These are phyloP conservation scores for Ptychochromis oligacanthus DNA, from an alignment of 2,113 vertebrate species.

Conservation along the genomic window DNA sequence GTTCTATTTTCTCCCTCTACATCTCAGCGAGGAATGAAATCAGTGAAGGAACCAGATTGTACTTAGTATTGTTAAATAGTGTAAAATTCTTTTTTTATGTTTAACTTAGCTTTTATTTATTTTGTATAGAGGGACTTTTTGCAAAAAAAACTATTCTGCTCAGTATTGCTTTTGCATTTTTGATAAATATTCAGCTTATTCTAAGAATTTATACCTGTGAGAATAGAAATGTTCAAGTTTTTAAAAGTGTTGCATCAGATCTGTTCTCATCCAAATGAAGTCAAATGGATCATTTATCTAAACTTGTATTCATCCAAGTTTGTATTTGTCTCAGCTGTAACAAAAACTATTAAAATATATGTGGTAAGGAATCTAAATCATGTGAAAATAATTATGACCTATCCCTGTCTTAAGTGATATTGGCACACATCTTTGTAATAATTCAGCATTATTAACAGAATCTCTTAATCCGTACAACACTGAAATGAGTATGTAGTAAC, in stretches of 20 bases:
- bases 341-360: constrained; percentile 17
- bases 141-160: constrained; percentile 10
- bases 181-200: constrained; percentile 10
- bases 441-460: constrained; percentile 16
- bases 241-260: background rate
- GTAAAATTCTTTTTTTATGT: background rate
- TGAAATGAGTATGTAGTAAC: constrained; percentile 39
- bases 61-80: constrained; percentile 6
- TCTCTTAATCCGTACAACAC: constrained; percentile 6
- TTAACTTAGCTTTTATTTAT: constrained; percentile 48
- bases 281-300: constrained; percentile 30
- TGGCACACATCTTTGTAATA: constrained; percentile 22
- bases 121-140: constrained; percentile 18
- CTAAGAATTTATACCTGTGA: constrained; percentile 8
- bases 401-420: constrained; percentile 22
- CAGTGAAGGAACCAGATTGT: constrained; percentile 25
- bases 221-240: constrained; percentile 15
- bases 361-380: constrained; percentile 22
- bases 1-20: background rate
- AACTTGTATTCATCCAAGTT: constrained; percentile 17
- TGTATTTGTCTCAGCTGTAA: no score
- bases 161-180: constrained; percentile 22
- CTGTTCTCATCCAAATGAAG: background rate
- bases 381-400: constrained; percentile 2
- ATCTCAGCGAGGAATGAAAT: constrained; percentile 18